Evolutionary conservation across 1,140 invertebrate genomes (phyloP).

Genomic region (Polyergus mexicanus): DNA sequence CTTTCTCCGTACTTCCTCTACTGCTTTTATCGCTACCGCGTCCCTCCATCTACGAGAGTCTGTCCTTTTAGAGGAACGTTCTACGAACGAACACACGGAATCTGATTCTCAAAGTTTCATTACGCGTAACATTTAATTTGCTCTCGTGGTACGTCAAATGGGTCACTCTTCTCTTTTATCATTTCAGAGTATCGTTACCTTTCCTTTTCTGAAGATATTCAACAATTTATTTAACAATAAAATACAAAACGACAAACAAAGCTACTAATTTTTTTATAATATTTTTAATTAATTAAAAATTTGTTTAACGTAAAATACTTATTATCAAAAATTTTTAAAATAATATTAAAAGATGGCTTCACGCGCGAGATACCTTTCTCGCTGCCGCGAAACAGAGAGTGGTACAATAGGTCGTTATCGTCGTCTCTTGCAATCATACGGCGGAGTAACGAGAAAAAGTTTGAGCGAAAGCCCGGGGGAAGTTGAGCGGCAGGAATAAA

Average conservation of each 20-base stretch:
- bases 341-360: background rate
- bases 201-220: background rate
- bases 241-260: background rate
- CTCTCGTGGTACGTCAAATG: background rate
- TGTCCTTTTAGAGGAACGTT: slow-evolving; percentile 13
- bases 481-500: slow-evolving; percentile 50
- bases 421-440: slow-evolving; percentile 40
- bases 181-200: background rate
- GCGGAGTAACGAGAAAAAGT: slow-evolving; percentile 50
- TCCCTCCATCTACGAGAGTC: background rate
- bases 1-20: slow-evolving; percentile 24
- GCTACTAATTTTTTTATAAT: background rate
- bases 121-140: slow-evolving; percentile 57
- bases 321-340: background rate
- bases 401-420: slow-evolving; percentile 54
- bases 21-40: background rate
- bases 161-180: slow-evolving; percentile 23
- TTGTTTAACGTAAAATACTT: slow-evolving; percentile 13
- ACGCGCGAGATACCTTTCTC: background rate
- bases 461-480: slow-evolving; percentile 19
- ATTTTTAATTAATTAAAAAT: background rate
- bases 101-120: slow-evolving; percentile 49
- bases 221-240: background rate
- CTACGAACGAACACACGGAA: slow-evolving; percentile 10
- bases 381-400: background rate